These are phyloP conservation scores for Prionailurus viverrinus DNA, from an alignment of 2,113 vertebrate genomes.

Conservation along the genomic window DNA sequence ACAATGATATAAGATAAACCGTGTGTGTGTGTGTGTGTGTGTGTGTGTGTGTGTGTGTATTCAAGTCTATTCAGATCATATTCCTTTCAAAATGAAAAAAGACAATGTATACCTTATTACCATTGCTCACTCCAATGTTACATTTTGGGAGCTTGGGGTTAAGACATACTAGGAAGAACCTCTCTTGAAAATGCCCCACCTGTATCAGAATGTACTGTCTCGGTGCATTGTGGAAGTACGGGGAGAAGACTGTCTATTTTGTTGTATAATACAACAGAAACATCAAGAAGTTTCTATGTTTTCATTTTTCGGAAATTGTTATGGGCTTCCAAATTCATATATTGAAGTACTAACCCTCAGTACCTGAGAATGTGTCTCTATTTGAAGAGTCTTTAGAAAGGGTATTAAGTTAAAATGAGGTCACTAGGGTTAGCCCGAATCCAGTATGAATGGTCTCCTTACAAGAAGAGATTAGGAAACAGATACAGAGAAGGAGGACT, in stretches of 20 bases:
- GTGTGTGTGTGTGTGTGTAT: no score
- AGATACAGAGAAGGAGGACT: not conserved
- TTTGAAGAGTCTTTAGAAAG: not conserved
- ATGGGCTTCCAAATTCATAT: not conserved
- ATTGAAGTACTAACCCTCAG: not conserved
- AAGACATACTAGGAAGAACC: not conserved
- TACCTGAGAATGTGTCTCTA: not conserved
- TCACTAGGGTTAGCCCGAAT: not conserved
- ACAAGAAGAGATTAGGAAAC: not conserved
- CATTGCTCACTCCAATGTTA: not conserved
- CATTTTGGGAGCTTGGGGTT: not conserved
- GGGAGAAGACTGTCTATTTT: rapidly evolving
- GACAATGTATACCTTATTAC: not conserved
- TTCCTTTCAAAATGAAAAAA: conserved; percentile 34
- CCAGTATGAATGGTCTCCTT: not conserved
- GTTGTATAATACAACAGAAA: not conserved
- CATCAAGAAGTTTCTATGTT: not conserved
- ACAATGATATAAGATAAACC: not conserved
- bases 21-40: not conserved
- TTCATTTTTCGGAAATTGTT: not conserved
- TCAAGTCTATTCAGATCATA: not conserved
- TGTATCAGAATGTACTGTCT: not conserved
- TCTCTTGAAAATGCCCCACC: not conserved
- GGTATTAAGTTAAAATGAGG: not conserved
- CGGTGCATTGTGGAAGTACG: rapidly evolving